Evolutionary conservation across 2,797 vertebrate genomes (phyloP).

Genomic region (Danio tinwini): DNA sequence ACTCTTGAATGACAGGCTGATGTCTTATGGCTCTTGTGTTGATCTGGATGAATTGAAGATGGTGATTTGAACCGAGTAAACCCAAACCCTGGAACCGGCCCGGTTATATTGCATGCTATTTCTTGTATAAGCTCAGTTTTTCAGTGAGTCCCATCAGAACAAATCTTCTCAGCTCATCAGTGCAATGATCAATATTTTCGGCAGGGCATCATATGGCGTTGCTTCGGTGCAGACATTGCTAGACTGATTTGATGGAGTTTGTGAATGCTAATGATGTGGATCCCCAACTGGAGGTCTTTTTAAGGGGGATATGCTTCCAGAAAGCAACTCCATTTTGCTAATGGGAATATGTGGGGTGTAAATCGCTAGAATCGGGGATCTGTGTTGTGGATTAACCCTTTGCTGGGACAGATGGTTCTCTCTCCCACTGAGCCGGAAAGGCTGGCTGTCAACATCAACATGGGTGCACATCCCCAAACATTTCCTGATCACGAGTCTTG

Average conservation of each 20-base stretch:
- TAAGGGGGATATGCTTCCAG: slow-evolving; percentile 47
- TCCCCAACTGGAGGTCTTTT: slow-evolving; percentile 52
- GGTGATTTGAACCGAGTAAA: slow-evolving; percentile 50
- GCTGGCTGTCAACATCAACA: slow-evolving; percentile 57
- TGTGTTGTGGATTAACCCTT: slow-evolving; percentile 85
- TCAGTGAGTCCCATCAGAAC: slow-evolving; percentile 19
- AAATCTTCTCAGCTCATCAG: neutral
- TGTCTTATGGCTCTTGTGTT: slow-evolving; percentile 1
- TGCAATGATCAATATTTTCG: neutral
- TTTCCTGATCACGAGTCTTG: slow-evolving; percentile 23
- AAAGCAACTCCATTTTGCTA: slow-evolving; percentile 58
- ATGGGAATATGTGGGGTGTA: slow-evolving; percentile 73
- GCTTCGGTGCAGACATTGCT: neutral
- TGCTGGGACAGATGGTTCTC: slow-evolving; percentile 78
- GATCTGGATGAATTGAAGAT: neutral
- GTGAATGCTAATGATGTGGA: slow-evolving; percentile 5
- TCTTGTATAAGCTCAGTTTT: neutral
- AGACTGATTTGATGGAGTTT: neutral
- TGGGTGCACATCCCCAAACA: slow-evolving; percentile 46
- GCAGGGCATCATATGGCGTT: neutral
- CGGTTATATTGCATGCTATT: slow-evolving; percentile 60
- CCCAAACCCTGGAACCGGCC: slow-evolving; percentile 71
- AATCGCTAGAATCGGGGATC: slow-evolving; percentile 76
- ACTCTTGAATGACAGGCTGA: slow-evolving; percentile 44
- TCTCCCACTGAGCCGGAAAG: slow-evolving; percentile 71